Base-by-base conservation (phyloP, 2,797 vertebrate genomes). In the Scolopax bukidnonensis region DNA sequence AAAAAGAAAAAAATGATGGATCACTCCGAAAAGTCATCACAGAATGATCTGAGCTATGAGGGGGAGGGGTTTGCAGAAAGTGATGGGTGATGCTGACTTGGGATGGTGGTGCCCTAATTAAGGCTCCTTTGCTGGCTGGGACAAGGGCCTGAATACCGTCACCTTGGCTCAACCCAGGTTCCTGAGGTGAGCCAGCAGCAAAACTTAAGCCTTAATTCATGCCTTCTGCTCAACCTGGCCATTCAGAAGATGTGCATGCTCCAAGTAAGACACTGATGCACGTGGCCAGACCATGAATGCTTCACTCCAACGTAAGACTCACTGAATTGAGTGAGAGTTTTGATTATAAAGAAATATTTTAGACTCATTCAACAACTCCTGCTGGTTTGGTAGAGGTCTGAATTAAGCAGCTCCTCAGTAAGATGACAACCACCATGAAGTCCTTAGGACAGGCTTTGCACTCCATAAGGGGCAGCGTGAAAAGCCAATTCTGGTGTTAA, bases 1-100 rank as follows among this genome's bases (percentile, higher is more conserved):
- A 33, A 92, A 94, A 95, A 73, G 67, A 90, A 85, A 57, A 85
- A 87, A n/a, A n/a, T 5, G 56, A 94, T 6, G 45, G 74, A 69
- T 63, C 0, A 1, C 48, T 80, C 48, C 0, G 5, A 83, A 64
- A 87, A 96, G 45, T 73, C 84, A 87, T 92, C 89, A 20, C 47
- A 74, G 83, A 90, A 84, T 7, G 59, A 90, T 51, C 11, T n/a
- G 60, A 87, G 82, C 71, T 64, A 48, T 12, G 59, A 90, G 24
- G 30, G 51, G n/a, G 7, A 73, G 59, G 79, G 84, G 50, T 47
- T 33, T 91, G 38, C 86, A 90, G 61, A 61, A 87, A 68, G 69
- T 1, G 40, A 89, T 36, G 64, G 81, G 40, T 64, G 84, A 89
- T 83, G 61, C 41, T 86, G 65, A 14, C 38, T 56, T 36, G 60